Evolutionary conservation across 2,888 invertebrate genomes (phyloP).

Genomic region (Drosophila ezoana): DNA sequence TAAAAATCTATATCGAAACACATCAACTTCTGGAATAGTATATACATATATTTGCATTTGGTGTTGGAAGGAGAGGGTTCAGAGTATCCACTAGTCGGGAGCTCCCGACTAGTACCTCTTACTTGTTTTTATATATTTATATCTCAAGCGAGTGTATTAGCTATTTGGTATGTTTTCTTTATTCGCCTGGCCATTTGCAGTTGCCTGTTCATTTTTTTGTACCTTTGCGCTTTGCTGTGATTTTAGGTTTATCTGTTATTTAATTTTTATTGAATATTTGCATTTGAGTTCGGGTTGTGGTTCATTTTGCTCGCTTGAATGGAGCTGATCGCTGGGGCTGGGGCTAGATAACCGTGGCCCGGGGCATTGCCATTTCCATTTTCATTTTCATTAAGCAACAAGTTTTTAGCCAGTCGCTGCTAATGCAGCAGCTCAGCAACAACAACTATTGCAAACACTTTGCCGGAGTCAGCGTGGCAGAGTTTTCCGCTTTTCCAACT

Average conservation of each 20-base stretch:
- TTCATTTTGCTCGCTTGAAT: constrained; percentile 28
- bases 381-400: constrained; percentile 65
- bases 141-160: neutral
- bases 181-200: neutral
- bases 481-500: constrained; percentile 16
- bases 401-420: constrained; percentile 50
- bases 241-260: constrained; percentile 55
- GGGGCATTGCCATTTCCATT: constrained; percentile 44
- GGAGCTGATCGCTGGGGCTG: neutral
- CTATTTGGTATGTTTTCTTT: neutral
- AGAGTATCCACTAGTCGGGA: too few relatives aligned
- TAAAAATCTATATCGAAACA: too few relatives aligned
- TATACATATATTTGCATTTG: too few relatives aligned
- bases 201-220: constrained; percentile 15
- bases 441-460: constrained; percentile 67
- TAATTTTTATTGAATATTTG: constrained; percentile 65
- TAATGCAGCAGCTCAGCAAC: constrained; percentile 60
- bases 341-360: neutral
- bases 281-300: constrained; percentile 61
- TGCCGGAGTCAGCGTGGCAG: constrained; percentile 15
- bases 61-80: too few relatives aligned
- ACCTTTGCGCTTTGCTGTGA: constrained; percentile 31
- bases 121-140: too few relatives aligned
- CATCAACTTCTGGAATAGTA: too few relatives aligned
- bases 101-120: too few relatives aligned